Evolutionary conservation across 2,797 vertebrate genomes (phyloP), one percentile per base, ranked within the genome.

Genomic region (Coluber constrictor): DNA sequence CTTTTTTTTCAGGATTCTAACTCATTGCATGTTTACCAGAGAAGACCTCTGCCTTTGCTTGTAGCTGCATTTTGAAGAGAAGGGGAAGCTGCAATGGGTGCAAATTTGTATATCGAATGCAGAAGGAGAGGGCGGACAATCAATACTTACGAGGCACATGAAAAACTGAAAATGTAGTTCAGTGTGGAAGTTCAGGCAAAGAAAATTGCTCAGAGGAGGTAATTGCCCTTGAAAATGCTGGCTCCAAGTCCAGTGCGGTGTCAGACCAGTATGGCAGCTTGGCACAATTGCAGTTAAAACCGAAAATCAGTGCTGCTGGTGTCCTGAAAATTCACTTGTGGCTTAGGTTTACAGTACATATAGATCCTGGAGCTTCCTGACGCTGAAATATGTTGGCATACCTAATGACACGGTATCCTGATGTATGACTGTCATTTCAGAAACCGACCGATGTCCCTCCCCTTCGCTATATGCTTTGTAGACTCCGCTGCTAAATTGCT

Each of bases 91-190:
- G n/a, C 32, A 74, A 5, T 20, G 20, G 8, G 70, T 43, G 74
- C 23, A 79, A 79, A 43, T 20, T 4, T 79, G 32, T 43, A 79
- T 43, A 43, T 23, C 43, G 74, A 23, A 79, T 37, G 7, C 70
- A 37, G 70, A 74, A 74, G 16, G 32, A 37, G 15, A n/a, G 15
- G 9, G 11, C 32, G 27, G 51, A 25, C 10, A 12, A 32, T 27
- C 66, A 37, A 37, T 18, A 37, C 32, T 37, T 70, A 7, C 1
- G 18, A 74, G 20, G 8, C 37, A 11, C 9, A 25, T 23, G 74
- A 79, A 79, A 47, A 90, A 88, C 87, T 95, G 93, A 91, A 92
- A 86, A 94, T 87, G 95, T 55, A 56, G 25, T 25, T 79, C n/a
- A 37, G 89, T 79, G n/a, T 8, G 32, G 59, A 63, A 32, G 29